Conservation (phyloP, 1,140 invertebrate species). For the Cardiocondyla obscurior region DNA sequence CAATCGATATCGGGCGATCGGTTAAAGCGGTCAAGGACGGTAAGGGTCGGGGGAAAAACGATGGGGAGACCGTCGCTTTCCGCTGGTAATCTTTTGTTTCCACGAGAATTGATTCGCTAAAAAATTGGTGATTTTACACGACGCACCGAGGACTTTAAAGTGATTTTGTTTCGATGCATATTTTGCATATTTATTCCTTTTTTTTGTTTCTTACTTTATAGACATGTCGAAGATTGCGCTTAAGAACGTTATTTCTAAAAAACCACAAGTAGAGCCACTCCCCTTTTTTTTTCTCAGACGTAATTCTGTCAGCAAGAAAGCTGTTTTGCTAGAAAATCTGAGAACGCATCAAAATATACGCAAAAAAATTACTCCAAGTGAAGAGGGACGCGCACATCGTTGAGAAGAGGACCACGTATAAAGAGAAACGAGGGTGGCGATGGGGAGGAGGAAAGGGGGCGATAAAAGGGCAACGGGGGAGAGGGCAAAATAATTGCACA, state of each 20-base stretch:
- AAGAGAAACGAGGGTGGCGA: neutral
- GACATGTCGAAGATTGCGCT: neutral
- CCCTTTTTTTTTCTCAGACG: neutral
- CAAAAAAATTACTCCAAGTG: neutral
- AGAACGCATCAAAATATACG: neutral
- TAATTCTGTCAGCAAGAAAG: neutral
- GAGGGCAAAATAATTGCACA: slow-evolving; percentile 73
- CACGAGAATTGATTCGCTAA: neutral
- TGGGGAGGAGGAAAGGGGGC: too few relatives aligned
- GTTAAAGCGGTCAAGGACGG: slow-evolving; percentile 65
- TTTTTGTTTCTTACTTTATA: too few relatives aligned
- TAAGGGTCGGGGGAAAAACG: slow-evolving; percentile 4
- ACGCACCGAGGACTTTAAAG: neutral
- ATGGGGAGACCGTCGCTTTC: slow-evolving; percentile 21
- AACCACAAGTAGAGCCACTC: neutral
- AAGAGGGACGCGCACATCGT: neutral
- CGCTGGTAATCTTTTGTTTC: neutral
- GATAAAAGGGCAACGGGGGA: neutral
- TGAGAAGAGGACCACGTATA: neutral
- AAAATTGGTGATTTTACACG: neutral
- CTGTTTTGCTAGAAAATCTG: neutral
- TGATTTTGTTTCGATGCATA: neutral
- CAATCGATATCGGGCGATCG: slow-evolving; percentile 52
- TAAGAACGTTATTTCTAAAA: neutral
- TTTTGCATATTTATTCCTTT: too few relatives aligned